A percentile compares a stretch with the other conserved stretches of the same genome.
Evolutionary conservation across 2,797 vertebrate genomes (phyloP).

Genomic region (Hafferia zeledoni): DNA sequence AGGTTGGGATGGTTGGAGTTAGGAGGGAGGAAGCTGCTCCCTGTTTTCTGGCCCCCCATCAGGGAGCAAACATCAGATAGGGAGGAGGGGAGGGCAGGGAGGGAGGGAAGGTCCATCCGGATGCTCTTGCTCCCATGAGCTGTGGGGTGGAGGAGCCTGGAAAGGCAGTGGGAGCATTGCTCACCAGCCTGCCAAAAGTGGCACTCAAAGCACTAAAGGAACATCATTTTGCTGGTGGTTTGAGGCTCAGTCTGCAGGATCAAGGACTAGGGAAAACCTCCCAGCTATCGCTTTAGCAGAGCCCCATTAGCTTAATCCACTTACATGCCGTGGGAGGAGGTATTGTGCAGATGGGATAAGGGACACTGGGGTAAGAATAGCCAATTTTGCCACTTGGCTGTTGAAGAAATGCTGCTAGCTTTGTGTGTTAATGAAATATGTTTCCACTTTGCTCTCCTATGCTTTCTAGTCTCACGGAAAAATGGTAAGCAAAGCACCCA

Average conservation of each 20-base stretch:
- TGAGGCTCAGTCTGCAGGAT: not conserved
- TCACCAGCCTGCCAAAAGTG: not conserved
- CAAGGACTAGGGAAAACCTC: not conserved
- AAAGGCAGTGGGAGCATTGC: not conserved
- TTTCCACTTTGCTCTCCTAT: constrained; percentile 83
- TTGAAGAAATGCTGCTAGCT: not conserved
- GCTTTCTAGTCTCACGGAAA: constrained; percentile 96
- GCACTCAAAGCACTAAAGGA: not conserved
- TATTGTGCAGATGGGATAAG: not conserved
- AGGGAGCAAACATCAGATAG: not conserved
- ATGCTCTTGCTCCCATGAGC: not conserved
- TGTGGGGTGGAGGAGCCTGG: not conserved
- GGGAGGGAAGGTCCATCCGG: not conserved
- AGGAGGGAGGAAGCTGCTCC: constrained; percentile 18
- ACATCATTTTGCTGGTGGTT: not conserved
- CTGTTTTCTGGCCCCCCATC: not conserved
- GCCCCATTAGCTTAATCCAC: not conserved
- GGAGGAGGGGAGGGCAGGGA: not conserved
- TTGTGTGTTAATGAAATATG: not conserved
- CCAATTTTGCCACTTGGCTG: not conserved
- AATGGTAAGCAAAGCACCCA: constrained; percentile 89
- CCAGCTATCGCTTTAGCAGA: not conserved
- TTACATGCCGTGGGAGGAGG: accelerated
- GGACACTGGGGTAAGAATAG: not conserved
- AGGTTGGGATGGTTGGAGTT: not conserved